Evolutionary conservation across 2,113 vertebrate species (phyloP), one percentile per base, ranked within the genome.

Genomic region (Tetrax tetrax): DNA sequence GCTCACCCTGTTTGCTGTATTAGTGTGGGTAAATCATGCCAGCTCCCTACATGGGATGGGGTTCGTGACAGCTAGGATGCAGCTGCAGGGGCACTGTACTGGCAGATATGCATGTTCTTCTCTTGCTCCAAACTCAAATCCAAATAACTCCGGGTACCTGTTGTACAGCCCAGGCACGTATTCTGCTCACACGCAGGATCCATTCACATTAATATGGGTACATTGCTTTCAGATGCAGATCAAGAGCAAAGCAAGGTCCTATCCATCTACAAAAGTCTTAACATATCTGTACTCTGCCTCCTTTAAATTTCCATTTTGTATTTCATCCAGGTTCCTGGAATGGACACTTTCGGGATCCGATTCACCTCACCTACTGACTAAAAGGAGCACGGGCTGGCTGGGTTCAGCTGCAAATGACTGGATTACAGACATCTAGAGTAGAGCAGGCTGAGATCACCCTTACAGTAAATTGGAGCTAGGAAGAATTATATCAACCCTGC

Each of bases 1-100:
- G 0, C 15, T 20, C 53, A 13, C 13, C 12, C 59, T 56, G 6
- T 6, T 77, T 38, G 21, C 21, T 68, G 7, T 12, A 22, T 24
- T n/a, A 64, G 18, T 4, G 2, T 18, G 4, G 6, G 11, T 19
- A 74, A 70, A 63, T 48, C 65, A 18, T 7, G 10, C 8, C 1
- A 4, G 24, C 12, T 61, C 63, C 29, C 43, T 29, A 22, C 33
- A 60, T 0, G 1, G 6, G 15, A 4, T 33, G 15, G 14, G 14
- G 9, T 3, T 54, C 38, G 25, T 11, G 0, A 23, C 18, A 66
- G 27, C 4, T 24, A 56, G 21, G 25, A 37, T 35, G 22, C 47
- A 69, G 28, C 16, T 20, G 10, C 47, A 68, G 56, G 35, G 24
- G 47, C 47, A 45, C 35, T 43, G 29, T 18, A 25, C 37, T 83